phyloP scores from a whole-genome alignment of 2,113 vertebrate species.

The Sorex fumeus region DNA sequence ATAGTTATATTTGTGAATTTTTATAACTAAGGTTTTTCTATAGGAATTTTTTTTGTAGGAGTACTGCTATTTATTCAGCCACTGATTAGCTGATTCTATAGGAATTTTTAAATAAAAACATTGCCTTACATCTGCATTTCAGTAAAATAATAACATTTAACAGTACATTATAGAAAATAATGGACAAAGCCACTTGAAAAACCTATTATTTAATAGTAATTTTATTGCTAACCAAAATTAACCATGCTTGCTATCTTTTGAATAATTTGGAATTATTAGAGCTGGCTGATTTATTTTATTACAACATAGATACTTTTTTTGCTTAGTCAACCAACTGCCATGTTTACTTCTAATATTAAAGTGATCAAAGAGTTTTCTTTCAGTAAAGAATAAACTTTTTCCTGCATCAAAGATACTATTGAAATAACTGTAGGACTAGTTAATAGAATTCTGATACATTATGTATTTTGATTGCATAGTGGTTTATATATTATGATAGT shows the following conservation, averaged over 20 bases:
- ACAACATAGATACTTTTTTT: background rate
- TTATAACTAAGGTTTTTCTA: background rate
- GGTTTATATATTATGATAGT: background rate
- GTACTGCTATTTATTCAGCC: too few relatives aligned
- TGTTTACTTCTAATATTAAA: constrained; percentile 18
- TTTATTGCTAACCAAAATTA: background rate
- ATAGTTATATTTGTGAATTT: background rate
- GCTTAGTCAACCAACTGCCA: background rate
- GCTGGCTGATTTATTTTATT: background rate
- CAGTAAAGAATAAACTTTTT: constrained; percentile 1
- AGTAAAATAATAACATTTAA: background rate
- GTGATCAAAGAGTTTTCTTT: constrained; percentile 19
- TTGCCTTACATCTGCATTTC: background rate
- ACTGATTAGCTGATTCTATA: too few relatives aligned
- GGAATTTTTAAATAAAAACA: background rate
- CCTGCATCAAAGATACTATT: constrained; percentile 13
- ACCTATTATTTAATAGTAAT: too few relatives aligned
- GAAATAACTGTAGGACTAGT: constrained; percentile 6
- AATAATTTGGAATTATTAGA: background rate
- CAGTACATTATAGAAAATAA: too few relatives aligned
- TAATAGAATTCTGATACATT: background rate
- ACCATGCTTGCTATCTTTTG: background rate
- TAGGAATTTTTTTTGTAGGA: background rate
- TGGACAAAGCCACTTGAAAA: too few relatives aligned
- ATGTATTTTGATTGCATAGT: background rate